phyloP scores from a whole-genome alignment of 2,113 vertebrate genomes.

The Hippolais icterina region DNA sequence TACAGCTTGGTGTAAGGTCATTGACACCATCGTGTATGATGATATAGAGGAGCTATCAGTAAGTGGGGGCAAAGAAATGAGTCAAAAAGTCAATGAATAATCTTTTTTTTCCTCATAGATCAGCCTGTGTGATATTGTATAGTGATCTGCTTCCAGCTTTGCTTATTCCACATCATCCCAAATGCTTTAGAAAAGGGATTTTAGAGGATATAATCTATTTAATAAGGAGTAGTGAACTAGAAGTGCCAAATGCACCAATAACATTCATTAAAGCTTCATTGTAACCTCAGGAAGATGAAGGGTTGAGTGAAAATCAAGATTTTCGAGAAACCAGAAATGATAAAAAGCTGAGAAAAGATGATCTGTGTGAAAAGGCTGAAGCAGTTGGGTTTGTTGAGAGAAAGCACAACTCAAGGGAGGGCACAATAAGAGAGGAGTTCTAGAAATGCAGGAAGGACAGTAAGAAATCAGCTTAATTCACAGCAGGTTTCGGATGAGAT shows the following conservation, averaged over 20 bases:
- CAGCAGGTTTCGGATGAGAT: not conserved
- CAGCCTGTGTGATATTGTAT: not conserved
- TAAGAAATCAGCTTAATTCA: not conserved
- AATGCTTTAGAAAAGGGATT: not conserved
- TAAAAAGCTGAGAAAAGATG: not conserved
- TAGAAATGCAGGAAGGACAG: not conserved
- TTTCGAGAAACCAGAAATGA: not conserved
- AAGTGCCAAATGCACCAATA: not conserved
- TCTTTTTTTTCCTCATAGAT: not conserved
- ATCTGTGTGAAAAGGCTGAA: not conserved
- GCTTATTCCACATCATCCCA: not conserved
- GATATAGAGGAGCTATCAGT: not conserved
- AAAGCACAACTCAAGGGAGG: not conserved
- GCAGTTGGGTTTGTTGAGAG: not conserved
- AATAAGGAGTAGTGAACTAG: not conserved
- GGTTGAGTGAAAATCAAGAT: not conserved
- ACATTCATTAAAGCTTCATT: not conserved
- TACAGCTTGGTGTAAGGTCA: not conserved
- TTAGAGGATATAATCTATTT: not conserved
- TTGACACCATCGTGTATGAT: rapidly evolving
- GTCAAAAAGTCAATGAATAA: not conserved
- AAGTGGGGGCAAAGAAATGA: not conserved
- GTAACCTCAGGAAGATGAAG: not conserved
- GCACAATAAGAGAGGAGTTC: not conserved
- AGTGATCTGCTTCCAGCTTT: not conserved